A percentile compares a stretch with the other conserved stretches of the same genome.
phyloP scores from a whole-genome alignment of 2,113 vertebrate species.

The Upupa epops region DNA sequence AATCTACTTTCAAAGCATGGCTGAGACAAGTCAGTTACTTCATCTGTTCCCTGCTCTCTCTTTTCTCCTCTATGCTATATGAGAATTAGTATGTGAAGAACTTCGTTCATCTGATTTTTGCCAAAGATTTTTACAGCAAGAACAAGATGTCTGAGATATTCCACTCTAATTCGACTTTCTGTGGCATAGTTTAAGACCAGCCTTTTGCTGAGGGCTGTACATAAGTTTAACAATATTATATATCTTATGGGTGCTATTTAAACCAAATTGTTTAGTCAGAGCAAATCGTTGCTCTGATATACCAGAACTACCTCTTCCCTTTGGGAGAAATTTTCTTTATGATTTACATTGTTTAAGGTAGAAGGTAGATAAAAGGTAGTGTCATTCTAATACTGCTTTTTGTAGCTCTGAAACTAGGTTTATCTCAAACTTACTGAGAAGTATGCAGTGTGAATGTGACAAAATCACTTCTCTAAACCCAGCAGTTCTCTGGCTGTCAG shows the following conservation, averaged over 20 bases:
- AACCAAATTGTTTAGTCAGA: not conserved
- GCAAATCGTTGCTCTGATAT: not conserved
- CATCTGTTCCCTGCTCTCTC: not conserved
- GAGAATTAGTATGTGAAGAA: not conserved
- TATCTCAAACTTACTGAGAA: not conserved
- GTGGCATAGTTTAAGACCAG: not conserved
- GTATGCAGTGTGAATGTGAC: not conserved
- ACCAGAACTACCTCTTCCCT: not conserved
- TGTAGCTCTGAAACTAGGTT: not conserved
- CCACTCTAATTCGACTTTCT: not conserved
- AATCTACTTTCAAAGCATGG: not conserved
- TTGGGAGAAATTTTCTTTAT: not conserved
- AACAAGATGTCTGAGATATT: not conserved
- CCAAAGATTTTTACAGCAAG: not conserved
- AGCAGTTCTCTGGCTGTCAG: not conserved
- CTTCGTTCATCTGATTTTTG: not conserved
- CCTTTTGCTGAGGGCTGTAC: not conserved
- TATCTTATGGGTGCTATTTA: not conserved
- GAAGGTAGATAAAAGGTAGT: not conserved
- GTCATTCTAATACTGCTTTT: not conserved
- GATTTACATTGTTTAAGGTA: not conserved
- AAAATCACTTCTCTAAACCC: not conserved
- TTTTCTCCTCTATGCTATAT: not conserved
- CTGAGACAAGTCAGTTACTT: not conserved
- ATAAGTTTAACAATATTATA: no score